Base-by-base conservation (phyloP, 2,797 vertebrate species). In the Hydrocynus forskahlii region DNA sequence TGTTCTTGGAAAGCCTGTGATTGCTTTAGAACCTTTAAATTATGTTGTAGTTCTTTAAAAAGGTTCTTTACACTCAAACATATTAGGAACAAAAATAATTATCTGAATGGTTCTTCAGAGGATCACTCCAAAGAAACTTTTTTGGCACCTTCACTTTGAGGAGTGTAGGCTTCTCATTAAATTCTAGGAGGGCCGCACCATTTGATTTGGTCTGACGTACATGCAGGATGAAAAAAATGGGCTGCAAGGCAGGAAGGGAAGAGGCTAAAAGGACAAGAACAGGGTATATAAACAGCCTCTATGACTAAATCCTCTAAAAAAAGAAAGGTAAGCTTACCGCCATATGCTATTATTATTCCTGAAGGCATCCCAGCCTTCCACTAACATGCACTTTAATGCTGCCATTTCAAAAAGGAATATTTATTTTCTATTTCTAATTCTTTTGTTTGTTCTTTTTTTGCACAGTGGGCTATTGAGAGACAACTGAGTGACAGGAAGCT, bases 231-330 rank as follows among this genome's bases (percentile, higher is more conserved):
- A 85, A 69, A 69, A 72, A 45, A 52, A 35, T 7, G 83, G 90
- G 89, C 89, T 79, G 88, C 91, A 92, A 92, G 89, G 88, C 93
- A 89, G 48, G 79, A 75, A 82, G 60, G 81, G 80, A 81, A 82
- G 80, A 23, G 7, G 81, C 86, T 72, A 70, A 72, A 59, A 38
- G 29, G 19, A 88, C 81, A 35, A 85, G 86, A 88, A 85, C 19
- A 76, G 55, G 75, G 62, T n/a, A 73, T 85, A 77, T 72, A 50
- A 76, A 48, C 55, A 57, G 70, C 6, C 64, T 75, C 74, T 67
- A 80, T 50, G 74, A 21, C 45, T 73, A 78, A 76, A 35, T 74
- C 29, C 85, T 82, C 78, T 74, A 83, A 75, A 67, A 78, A 67
- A 78, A 35, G 67, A 83, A 70, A 52, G 64, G n/a, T 75, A 68